These are phyloP conservation scores for Glaucopsyche alexis DNA, from an alignment of 2,888 invertebrate genomes.

Conservation along the genomic window DNA sequence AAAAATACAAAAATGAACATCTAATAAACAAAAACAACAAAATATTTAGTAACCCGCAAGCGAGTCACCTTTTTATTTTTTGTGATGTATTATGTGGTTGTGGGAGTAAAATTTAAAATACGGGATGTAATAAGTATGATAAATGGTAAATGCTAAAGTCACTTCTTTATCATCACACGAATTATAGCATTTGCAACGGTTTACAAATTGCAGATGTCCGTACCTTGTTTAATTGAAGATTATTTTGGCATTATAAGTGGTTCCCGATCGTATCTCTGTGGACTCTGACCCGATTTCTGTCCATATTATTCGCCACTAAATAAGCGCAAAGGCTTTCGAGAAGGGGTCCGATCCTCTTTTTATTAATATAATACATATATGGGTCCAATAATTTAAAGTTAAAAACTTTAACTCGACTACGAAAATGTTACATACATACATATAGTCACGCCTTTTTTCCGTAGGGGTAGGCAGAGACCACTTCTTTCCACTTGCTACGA, in stretches of 20 bases:
- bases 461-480: no score
- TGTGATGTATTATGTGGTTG: background rate
- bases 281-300: background rate
- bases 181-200: background rate
- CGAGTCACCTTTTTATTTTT: background rate
- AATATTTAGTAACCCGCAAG: background rate
- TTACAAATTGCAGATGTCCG: background rate
- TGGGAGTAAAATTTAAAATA: background rate
- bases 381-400: no score
- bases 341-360: no score
- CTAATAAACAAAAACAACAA: background rate
- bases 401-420: no score
- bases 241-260: background rate
- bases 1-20: no score
- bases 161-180: background rate
- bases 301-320: background rate
- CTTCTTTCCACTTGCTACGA: no score
- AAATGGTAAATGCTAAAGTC: background rate
- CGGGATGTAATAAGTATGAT: background rate
- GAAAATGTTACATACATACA: no score
- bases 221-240: conserved; percentile 7
- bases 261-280: background rate
- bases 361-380: no score
- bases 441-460: no score
- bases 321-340: background rate